These are phyloP conservation scores for Caenorhabditis sinica DNA, from an alignment of 2,888 invertebrate genomes.

Conservation along the genomic window DNA sequence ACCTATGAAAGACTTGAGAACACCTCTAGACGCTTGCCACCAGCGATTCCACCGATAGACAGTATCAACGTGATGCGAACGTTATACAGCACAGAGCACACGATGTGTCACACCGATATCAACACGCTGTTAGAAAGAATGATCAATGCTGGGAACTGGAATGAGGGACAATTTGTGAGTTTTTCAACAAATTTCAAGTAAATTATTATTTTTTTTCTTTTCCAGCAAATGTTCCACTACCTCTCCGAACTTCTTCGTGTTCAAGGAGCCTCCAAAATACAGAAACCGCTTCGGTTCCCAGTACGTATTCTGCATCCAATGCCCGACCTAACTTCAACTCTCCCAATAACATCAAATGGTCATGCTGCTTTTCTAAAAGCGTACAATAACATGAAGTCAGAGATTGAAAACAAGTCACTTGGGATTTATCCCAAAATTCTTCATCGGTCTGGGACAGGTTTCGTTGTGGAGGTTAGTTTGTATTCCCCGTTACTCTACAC, in stretches of 20 bases:
- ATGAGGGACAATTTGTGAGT: constrained; percentile 62
- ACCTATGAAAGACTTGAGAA: constrained; percentile 49
- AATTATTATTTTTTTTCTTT: background rate
- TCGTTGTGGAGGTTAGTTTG: constrained; percentile 45
- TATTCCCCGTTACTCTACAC: background rate
- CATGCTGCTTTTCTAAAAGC: constrained; percentile 45
- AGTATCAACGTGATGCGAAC: constrained; percentile 48
- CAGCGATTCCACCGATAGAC: constrained; percentile 42
- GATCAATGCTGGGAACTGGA: constrained; percentile 66
- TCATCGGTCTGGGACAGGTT: background rate
- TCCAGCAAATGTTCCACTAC: constrained; percentile 64
- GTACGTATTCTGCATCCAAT: background rate
- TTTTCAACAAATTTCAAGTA: background rate
- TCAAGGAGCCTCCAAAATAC: background rate
- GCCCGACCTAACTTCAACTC: background rate
- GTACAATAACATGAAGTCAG: constrained; percentile 40
- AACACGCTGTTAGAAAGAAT: constrained; percentile 47
- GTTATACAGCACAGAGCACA: constrained; percentile 54
- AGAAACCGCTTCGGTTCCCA: background rate
- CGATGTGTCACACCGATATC: constrained; percentile 37
- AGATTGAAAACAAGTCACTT: constrained; percentile 43
- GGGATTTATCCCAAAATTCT: constrained; percentile 58
- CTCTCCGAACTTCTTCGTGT: constrained; percentile 55
- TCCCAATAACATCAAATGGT: background rate
- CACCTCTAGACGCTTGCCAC: constrained; percentile 30